Evolutionary conservation across 2,888 invertebrate species (phyloP).

Genomic region (Steromphala cineraria): DNA sequence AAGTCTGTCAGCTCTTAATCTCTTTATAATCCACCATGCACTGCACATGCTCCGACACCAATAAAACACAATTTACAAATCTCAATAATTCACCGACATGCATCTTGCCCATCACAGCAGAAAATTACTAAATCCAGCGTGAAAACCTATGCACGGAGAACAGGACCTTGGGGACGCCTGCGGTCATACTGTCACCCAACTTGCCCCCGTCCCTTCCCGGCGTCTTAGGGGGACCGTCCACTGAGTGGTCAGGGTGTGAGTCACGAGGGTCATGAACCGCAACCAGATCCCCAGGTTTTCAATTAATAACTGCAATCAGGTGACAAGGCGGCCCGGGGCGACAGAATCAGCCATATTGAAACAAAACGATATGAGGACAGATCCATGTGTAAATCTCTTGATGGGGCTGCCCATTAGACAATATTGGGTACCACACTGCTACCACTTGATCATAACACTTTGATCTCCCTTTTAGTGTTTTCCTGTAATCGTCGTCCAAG

Average conservation of each 20-base stretch:
- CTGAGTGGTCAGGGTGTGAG: not conserved
- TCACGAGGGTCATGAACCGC: not conserved
- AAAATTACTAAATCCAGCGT: not conserved
- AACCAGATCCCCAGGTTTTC: not conserved
- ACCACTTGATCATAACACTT: not conserved
- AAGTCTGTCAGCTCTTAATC: not conserved
- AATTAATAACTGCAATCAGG: not conserved
- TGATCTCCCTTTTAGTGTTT: slow-evolving; percentile 3
- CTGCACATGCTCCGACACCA: not conserved
- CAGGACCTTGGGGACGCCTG: not conserved
- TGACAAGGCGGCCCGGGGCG: not conserved
- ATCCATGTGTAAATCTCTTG: slow-evolving; percentile 2
- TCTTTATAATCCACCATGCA: too few species aligned
- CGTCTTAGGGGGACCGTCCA: not conserved
- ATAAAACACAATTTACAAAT: slow-evolving; percentile 6
- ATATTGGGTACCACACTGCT: not conserved
- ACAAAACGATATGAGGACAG: not conserved
- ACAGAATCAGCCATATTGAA: not conserved
- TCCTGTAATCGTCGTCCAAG: not conserved
- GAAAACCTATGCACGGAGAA: not conserved
- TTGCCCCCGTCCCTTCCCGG: not conserved
- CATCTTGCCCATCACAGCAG: not conserved
- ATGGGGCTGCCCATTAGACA: not conserved
- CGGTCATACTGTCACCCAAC: not conserved
- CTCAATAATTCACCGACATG: not conserved